Evolutionary conservation across 1,140 invertebrate species (phyloP), one percentile per base, ranked within the genome.

Genomic region (Drosophila persimilis): DNA sequence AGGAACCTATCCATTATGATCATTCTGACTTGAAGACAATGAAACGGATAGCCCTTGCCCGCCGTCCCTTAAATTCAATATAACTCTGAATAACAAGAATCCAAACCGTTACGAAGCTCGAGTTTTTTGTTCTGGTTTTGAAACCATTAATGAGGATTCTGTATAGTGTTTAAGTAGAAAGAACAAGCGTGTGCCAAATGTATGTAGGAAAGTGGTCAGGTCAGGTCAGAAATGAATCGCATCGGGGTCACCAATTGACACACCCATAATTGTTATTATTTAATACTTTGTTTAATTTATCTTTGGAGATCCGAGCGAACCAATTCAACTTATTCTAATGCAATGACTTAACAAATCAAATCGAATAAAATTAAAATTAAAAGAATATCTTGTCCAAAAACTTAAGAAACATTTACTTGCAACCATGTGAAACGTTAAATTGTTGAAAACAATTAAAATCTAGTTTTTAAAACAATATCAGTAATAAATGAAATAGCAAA

Each of bases 401-500:
- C 41, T 41, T 67, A 64, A 77, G 57, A 78, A 72, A 80, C 57
- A 86, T 77, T 85, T 85, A 84, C 80, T 85, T 85, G 77, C 74
- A 85, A 79, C 63, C 72, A 76, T 80, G 77, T 80, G 80, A 85
- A 69, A 80, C 73, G 80, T 86, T 85, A 58, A 85, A 85, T 85
- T 85, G 81, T 85, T 85, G 22, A 71, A 85, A 85, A 85, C 81
- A 85, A 85, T 86, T 65, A 77, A 85, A 85, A 81, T 77, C 61
- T 80, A 85, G 77, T 64, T 74, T 77, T 61, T 77, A 80, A 77
- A 61, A 60, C 56, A 81, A 81, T 77, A 78, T 78, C 74, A 78
- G 39, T 59, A 81, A 77, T 65, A 57, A 52, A 39, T 39, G 35
- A 45, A 35, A 29, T 52, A 54, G 20, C 45, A 59, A 60, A 50